These are phyloP conservation scores for Tenualosa ilisha DNA, from an alignment of 2,797 vertebrate species.

Conservation along the genomic window DNA sequence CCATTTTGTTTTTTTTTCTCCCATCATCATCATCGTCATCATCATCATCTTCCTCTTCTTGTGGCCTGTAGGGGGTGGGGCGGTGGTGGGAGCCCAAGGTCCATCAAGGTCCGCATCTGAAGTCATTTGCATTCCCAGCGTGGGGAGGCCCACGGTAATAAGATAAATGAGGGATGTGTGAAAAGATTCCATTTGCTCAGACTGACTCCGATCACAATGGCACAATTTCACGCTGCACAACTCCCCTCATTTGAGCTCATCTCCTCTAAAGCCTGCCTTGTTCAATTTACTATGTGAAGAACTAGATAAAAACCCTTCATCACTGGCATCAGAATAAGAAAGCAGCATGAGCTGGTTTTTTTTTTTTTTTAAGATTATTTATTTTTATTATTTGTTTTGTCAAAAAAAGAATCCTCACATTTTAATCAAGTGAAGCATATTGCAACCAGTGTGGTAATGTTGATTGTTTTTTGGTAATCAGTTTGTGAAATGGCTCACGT, in stretches of 20 bases:
- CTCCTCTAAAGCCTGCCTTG: conserved; percentile 43
- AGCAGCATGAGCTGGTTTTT: neutral
- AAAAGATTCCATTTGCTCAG: conserved; percentile 54
- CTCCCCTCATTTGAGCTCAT: conserved; percentile 54
- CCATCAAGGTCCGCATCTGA: conserved; percentile 25
- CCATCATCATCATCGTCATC: too few species aligned
- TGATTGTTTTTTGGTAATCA: conserved; percentile 25
- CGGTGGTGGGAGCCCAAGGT: neutral
- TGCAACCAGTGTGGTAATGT: conserved; percentile 10
- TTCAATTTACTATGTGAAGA: conserved; percentile 55
- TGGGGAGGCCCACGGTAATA: conserved; percentile 43
- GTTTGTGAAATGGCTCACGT: conserved; percentile 33
- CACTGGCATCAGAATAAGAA: conserved; percentile 42
- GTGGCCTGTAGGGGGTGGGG: neutral
- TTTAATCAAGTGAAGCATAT: conserved; percentile 40
- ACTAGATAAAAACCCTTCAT: conserved; percentile 53
- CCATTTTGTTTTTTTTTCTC: neutral
- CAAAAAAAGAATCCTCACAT: conserved; percentile 23
- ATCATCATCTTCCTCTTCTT: neutral
- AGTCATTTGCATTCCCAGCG: conserved; percentile 54
- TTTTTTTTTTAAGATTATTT: neutral
- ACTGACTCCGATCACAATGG: conserved; percentile 56
- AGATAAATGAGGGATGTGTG: conserved; percentile 53
- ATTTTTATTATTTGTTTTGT: neutral
- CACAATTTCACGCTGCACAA: conserved; percentile 64